Evolutionary conservation across 2,888 invertebrate genomes (phyloP).

Genomic region (Calameuta pallipes): DNA sequence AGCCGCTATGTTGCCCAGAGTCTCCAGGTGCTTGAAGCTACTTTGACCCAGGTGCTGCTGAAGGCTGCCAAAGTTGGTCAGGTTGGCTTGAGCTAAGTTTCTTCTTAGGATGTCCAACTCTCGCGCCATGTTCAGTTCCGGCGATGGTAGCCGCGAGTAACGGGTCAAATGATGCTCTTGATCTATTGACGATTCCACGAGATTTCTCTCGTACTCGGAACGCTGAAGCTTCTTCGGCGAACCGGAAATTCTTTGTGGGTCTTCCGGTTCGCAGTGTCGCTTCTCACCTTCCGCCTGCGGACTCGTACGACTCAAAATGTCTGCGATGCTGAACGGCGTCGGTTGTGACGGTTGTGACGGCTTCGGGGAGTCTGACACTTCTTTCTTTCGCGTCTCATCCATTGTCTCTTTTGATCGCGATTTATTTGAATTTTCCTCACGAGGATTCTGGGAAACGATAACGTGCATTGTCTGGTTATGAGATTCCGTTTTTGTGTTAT

Average conservation of each 20-base stretch:
- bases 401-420: conserved; percentile 5
- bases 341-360: conserved; percentile 48
- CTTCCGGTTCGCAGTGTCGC: conserved; percentile 30
- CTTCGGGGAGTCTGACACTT: conserved; percentile 48
- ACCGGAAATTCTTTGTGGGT: background rate
- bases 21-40: conserved; percentile 50
- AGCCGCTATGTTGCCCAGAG: conserved; percentile 39
- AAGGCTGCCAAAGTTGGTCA: conserved; percentile 45
- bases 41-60: conserved; percentile 33
- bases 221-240: conserved; percentile 33
- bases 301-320: conserved; percentile 56
- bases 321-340: conserved; percentile 63
- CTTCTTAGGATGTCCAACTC: conserved; percentile 57
- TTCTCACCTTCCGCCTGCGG: conserved; percentile 34
- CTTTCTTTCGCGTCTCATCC: conserved; percentile 47
- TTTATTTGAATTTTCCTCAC: background rate
- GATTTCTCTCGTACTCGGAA: conserved; percentile 58
- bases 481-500: background rate
- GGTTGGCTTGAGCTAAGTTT: conserved; percentile 56
- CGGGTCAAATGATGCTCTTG: conserved; percentile 23
- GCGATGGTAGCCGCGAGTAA: conserved; percentile 47
- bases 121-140: conserved; percentile 52
- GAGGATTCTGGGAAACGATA: background rate
- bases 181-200: conserved; percentile 29
- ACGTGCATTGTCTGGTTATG: background rate